phyloP scores from a whole-genome alignment of 2,113 vertebrate genomes.

The Rhinichthys klamathensis region DNA sequence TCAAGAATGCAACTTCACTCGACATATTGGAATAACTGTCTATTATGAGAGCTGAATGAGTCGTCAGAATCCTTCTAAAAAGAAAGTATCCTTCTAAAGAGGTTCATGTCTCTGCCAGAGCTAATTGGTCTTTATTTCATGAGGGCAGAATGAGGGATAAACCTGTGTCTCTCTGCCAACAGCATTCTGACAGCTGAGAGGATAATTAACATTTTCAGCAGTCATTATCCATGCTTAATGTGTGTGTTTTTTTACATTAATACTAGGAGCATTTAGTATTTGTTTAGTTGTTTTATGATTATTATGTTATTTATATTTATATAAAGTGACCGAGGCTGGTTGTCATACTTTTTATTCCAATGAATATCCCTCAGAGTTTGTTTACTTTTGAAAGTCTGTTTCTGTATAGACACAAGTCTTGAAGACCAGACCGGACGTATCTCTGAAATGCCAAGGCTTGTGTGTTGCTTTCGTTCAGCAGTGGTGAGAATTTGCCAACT shows the following conservation, averaged over 20 bases:
- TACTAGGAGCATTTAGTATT: slow-evolving; percentile 22
- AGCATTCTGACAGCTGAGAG: slow-evolving; percentile 49
- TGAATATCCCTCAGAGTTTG: background rate
- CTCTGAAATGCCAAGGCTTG: too few species aligned
- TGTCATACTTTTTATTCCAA: background rate
- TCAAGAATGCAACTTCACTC: background rate
- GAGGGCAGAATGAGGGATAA: slow-evolving; percentile 49
- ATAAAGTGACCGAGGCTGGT: background rate
- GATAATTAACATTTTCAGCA: slow-evolving; percentile 53
- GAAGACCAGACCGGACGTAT: too few species aligned
- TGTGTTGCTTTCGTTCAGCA: too few species aligned
- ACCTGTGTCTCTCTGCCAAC: slow-evolving; percentile 43
- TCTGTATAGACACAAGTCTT: background rate
- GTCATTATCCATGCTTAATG: slow-evolving; percentile 36
- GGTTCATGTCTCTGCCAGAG: slow-evolving; percentile 17
- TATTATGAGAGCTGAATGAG: slow-evolving; percentile 12
- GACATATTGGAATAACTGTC: background rate
- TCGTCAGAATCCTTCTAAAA: background rate
- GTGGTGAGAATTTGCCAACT: too few species aligned
- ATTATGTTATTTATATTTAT: background rate
- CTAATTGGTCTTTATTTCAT: slow-evolving; percentile 48
- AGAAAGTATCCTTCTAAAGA: slow-evolving; percentile 29
- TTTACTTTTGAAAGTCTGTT: background rate
- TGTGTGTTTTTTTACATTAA: slow-evolving; percentile 25
- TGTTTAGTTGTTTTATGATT: background rate